Evolutionary conservation across 2,888 invertebrate species (phyloP), one percentile per base, ranked within the genome.

Genomic region (Ophion slaviceki): DNA sequence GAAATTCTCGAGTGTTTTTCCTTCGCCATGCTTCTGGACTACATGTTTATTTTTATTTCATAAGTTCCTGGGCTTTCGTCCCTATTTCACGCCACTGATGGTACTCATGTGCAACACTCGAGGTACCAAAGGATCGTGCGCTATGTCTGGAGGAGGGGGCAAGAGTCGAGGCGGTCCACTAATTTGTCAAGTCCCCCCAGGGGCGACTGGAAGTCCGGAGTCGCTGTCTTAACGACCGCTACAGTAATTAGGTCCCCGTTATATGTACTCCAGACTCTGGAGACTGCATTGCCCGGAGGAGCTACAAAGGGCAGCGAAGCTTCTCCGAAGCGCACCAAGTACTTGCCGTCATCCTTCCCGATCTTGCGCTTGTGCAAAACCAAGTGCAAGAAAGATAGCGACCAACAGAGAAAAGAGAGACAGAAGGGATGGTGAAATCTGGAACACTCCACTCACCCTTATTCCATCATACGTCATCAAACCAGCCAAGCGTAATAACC

Each of bases 181-280:
- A 86, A 81, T 86, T 83, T 79, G 72, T 86, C 86, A 75, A 84
- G 86, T 78, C 81, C 81, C 78, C 67, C 78, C 66, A 72, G 78
- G 62, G 84, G 66, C 61, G 53, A 71, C 47, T 53, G 8, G 20
- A 74, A 86, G 78, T 84, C 77, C 76, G 76, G 28, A 76, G 53
- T 68, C 75, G 78, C 85, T 85, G 85, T 88, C 85, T 87, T 87
- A 88, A 88, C 87, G 85, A 84, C 85, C 85, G 75, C 81, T 76
- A 80, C 80, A 75, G 87, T 88, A 88, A 88, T 88, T 87, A 88
- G 87, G 84, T 85, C 84, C 76, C 82, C 87, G 86, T 86, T 87
- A 85, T 81, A 84, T 78, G 71, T 80, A 80, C 85, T 82, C 80
- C 64, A 85, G 79, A 68, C 84, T 80, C 82, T 64, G 82, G 80